Evolutionary conservation across 2,888 invertebrate genomes (phyloP).

Genomic region (Ptychoptera contaminata): DNA sequence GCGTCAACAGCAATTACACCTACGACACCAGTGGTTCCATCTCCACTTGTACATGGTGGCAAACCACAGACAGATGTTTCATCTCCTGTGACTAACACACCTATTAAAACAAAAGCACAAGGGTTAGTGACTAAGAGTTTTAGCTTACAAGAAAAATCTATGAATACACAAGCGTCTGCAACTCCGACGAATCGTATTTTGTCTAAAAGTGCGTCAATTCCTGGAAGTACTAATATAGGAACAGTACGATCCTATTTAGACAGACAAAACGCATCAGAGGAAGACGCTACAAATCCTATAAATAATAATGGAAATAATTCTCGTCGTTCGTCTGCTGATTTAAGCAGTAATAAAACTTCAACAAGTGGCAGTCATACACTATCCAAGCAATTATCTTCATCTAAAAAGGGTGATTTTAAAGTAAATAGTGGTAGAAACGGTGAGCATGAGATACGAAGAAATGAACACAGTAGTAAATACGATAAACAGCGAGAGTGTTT

Average conservation of each 20-base stretch:
- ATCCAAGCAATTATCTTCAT: too few species aligned
- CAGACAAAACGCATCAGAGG: slow-evolving; percentile 6
- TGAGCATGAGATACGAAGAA: neutral
- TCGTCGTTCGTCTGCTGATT: neutral
- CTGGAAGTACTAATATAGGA: slow-evolving; percentile 29
- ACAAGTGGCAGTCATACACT: neutral
- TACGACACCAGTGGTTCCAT: slow-evolving; percentile 28
- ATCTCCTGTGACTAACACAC: slow-evolving; percentile 8
- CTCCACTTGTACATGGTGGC: slow-evolving; percentile 17
- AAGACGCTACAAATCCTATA: slow-evolving; percentile 1
- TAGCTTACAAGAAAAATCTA: slow-evolving; percentile 22
- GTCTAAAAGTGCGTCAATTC: slow-evolving; percentile 27
- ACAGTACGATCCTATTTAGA: slow-evolving; percentile 16
- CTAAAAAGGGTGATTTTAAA: too few species aligned
- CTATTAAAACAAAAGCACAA: slow-evolving; percentile 26
- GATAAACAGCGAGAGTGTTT: slow-evolving; percentile 4
- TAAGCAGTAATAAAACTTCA: neutral
- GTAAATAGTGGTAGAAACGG: neutral
- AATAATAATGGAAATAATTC: slow-evolving; percentile 2
- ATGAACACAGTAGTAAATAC: slow-evolving; percentile 1
- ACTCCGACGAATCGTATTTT: slow-evolving; percentile 14
- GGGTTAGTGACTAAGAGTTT: slow-evolving; percentile 26
- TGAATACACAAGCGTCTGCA: slow-evolving; percentile 8
- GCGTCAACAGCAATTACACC: slow-evolving; percentile 24
- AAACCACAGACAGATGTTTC: slow-evolving; percentile 15